Conservation (phyloP, 2,797 vertebrate species). For the Cheirogaleus major region DNA sequence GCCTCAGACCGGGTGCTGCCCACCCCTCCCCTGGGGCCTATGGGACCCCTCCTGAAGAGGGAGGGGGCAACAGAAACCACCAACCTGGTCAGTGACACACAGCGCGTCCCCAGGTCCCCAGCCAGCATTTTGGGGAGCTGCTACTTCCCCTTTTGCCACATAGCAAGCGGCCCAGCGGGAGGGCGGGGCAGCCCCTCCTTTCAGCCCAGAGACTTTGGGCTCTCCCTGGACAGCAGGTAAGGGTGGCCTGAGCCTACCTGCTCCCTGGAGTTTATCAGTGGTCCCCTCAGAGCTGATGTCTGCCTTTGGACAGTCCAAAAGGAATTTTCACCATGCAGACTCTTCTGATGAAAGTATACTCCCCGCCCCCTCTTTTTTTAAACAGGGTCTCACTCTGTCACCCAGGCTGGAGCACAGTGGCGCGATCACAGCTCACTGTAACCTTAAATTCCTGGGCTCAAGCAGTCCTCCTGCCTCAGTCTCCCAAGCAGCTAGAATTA, state of each 20-base stretch:
- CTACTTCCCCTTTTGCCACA: constrained; percentile 2
- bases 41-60: not conserved
- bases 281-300: not conserved
- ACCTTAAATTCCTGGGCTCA: no score
- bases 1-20: not conserved
- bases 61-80: not conserved
- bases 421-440: no score
- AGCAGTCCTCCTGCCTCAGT: no score
- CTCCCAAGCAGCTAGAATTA: no score
- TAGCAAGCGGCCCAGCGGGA: not conserved
- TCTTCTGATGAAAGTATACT: not conserved
- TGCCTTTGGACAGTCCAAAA: not conserved
- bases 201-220: not conserved
- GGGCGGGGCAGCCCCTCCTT: not conserved
- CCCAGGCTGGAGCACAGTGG: no score
- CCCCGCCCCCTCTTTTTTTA: no score
- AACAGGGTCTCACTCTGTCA: no score
- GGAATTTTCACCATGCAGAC: not conserved
- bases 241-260: rapidly evolving
- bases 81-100: not conserved
- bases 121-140: not conserved
- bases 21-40: not conserved
- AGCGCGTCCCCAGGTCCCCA: not conserved
- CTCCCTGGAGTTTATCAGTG: not conserved
- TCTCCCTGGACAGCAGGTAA: no score